Evolutionary conservation across 2,888 invertebrate species (phyloP).

Genomic region (Sisyra nigra): DNA sequence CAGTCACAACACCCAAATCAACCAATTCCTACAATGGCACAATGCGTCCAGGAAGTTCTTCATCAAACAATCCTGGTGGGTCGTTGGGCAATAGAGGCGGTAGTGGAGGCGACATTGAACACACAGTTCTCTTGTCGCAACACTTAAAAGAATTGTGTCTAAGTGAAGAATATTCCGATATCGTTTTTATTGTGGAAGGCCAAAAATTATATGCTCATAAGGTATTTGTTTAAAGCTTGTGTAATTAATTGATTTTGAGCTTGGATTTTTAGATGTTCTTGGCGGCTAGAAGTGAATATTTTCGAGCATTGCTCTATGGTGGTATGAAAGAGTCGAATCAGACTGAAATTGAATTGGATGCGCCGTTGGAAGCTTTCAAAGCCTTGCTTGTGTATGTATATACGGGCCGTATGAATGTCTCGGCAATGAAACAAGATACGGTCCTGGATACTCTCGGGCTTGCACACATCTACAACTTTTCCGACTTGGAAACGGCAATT

Average conservation of each 20-base stretch:
- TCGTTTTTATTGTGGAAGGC: constrained; percentile 74
- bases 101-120: constrained; percentile 47
- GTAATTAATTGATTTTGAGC: too few species aligned
- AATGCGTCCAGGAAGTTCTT: constrained; percentile 1
- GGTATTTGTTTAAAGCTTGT: constrained; percentile 21
- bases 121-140: constrained; percentile 58
- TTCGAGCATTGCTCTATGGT: constrained; percentile 68
- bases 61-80: constrained; percentile 10
- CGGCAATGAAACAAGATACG: constrained; percentile 47
- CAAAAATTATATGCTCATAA: constrained; percentile 51
- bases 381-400: constrained; percentile 90
- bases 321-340: constrained; percentile 60
- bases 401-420: constrained; percentile 57
- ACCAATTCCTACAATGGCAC: background rate
- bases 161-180: constrained; percentile 81
- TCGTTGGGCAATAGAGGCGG: constrained; percentile 20
- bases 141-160: constrained; percentile 75
- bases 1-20: background rate
- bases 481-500: constrained; percentile 77
- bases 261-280: constrained; percentile 57
- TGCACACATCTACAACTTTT: constrained; percentile 92
- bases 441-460: constrained; percentile 57
- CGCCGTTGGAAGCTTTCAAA: constrained; percentile 72
- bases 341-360: constrained; percentile 72
- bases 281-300: constrained; percentile 92